Evolutionary conservation across 2,113 vertebrate species (phyloP).

Genomic region (Oncorhynchus gorbuscha): DNA sequence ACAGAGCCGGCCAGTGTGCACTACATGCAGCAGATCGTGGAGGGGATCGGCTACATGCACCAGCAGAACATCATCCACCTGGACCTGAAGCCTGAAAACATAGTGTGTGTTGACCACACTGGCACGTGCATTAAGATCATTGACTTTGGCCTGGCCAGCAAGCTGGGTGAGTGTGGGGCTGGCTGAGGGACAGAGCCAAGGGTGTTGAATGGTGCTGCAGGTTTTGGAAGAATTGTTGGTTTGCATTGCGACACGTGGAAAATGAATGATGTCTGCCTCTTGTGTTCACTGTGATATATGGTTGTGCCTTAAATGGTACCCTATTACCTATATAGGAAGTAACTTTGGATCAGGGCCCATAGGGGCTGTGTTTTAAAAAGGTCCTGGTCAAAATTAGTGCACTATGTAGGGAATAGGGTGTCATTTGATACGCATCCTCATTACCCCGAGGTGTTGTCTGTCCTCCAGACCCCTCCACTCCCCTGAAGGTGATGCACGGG

Average conservation of each 20-base stretch:
- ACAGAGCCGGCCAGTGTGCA: slow-evolving; percentile 84
- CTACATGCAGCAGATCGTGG: slow-evolving; percentile 90
- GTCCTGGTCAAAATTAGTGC: too few relatives aligned
- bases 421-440: too few relatives aligned
- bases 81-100: slow-evolving; percentile 97
- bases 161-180: slow-evolving; percentile 71
- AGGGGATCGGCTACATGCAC: slow-evolving; percentile 87
- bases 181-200: neutral
- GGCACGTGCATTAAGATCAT: slow-evolving; percentile 94
- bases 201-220: neutral
- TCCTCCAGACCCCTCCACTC: slow-evolving; percentile 65
- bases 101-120: slow-evolving; percentile 85
- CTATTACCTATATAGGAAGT: neutral
- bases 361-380: too few relatives aligned
- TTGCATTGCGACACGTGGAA: neutral
- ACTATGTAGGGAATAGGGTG: too few relatives aligned
- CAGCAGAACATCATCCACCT: slow-evolving; percentile 90
- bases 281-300: neutral
- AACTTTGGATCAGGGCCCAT: too few relatives aligned
- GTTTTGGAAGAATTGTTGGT: neutral
- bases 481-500: slow-evolving; percentile 82
- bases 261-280: neutral
- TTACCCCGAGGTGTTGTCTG: slow-evolving; percentile 1
- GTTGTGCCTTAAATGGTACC: neutral
- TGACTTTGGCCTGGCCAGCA: slow-evolving; percentile 93